Base-by-base conservation (phyloP, 2,113 vertebrate genomes). In the Dermatemys mawii region DNA sequence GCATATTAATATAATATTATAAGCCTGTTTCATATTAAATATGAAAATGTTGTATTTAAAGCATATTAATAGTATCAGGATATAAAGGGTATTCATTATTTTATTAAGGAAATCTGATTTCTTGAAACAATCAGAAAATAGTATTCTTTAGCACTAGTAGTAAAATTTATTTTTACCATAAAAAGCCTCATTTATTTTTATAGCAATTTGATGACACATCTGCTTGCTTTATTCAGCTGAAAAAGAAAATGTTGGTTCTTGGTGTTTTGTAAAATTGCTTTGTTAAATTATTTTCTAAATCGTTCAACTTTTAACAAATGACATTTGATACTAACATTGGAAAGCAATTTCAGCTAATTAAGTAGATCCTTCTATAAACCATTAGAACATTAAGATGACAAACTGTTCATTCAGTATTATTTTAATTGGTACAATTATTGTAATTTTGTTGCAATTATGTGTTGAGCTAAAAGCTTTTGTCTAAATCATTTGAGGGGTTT, bases 381-480 rank as follows among this genome's bases (percentile, higher is more conserved):
- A 98, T 97, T 98, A 98, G 98, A 99, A 99, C 99, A 99, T 99
- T 99, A 99, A 99, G 98, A 99, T 99, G 99, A 99, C 98, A 99
- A 98, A 99, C 98, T 98, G 98, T 99, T 99, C 99, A 99, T 99
- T 99, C 98, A 99, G 98, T 98, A 99, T 99, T 99, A 99, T 99
- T 99, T 99, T 99, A 99, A 99, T 99, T 99, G 99, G 98, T 97
- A 99, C 99, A 99, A 99, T 99, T 99, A 99, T 99, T 99, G 98
- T 99, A 99, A 99, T 99, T 99, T 99, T 98, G 98, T 99, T 98
- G 98, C 99, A 99, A 99, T 99, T 99, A 99, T 98, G 98, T 98
- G 97, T 98, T 97, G 98, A 98, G 98, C 98, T 99, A 99, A 99
- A 99, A 99, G 98, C 98, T 98, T 98, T 99, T 99, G 98, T 99